A percentile compares a stretch with the other conserved stretches of the same genome.
Evolutionary conservation across 2,797 vertebrate genomes (phyloP).

Genomic region (Jordanella pulchra): DNA sequence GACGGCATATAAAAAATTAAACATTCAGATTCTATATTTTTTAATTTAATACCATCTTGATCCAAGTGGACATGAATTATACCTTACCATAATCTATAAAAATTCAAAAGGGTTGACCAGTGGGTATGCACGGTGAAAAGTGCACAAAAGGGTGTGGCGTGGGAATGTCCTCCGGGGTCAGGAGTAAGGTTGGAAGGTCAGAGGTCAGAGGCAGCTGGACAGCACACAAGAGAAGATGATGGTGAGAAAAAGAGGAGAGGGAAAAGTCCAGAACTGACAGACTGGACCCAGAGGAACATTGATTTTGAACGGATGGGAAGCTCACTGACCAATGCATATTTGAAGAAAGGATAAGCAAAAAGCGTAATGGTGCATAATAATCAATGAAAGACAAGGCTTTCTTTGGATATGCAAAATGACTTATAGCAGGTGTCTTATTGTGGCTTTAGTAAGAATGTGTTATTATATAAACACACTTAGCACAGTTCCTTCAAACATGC

Average conservation of each 20-base stretch:
- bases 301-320: conserved; percentile 80
- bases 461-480: conserved; percentile 7
- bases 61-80: conserved; percentile 55
- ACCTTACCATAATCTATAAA: conserved; percentile 53
- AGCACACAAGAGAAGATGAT: conserved; percentile 80
- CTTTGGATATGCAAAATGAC: conserved; percentile 53
- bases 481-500: conserved; percentile 6
- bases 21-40: too few relatives aligned
- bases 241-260: conserved; percentile 76
- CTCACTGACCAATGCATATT: conserved; percentile 64
- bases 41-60: too few relatives aligned
- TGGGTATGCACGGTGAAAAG: conserved; percentile 69
- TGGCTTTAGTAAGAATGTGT: conserved; percentile 19
- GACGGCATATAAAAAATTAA: neutral
- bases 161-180: conserved; percentile 83
- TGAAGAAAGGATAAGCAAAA: conserved; percentile 50
- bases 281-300: conserved; percentile 74
- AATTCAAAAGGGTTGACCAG: conserved; percentile 74
- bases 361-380: conserved; percentile 77
- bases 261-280: conserved; percentile 46
- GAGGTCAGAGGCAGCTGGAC: conserved; percentile 83
- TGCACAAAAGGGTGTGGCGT: conserved; percentile 86
- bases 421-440: conserved; percentile 4
- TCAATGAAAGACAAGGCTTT: conserved; percentile 72
- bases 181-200: conserved; percentile 80